Percentiles rank a stretch among this genome's conserved stretches.
Evolutionary conservation across 2,113 vertebrate genomes (phyloP).

Genomic region (Cyanoramphus novaezelandiae): DNA sequence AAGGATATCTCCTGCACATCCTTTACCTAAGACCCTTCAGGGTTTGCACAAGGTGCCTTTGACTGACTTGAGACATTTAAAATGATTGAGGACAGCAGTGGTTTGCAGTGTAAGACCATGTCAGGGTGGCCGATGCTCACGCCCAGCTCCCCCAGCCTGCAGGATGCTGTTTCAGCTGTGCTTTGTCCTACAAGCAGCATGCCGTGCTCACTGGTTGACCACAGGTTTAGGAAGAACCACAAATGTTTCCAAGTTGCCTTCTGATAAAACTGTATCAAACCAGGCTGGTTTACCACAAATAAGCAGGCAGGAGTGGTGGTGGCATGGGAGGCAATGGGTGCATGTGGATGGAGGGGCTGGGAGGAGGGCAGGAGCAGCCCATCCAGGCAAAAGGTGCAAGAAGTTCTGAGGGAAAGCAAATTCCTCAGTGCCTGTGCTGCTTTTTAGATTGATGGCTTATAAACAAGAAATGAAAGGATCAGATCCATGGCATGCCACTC

Average conservation of each 20-base stretch:
- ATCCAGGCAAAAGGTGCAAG: not conserved
- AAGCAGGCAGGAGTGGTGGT: accelerated
- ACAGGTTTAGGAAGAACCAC: not conserved
- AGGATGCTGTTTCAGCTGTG: not conserved
- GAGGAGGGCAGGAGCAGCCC: not conserved
- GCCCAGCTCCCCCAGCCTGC: not conserved
- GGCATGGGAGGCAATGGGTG: accelerated
- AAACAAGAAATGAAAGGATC: not conserved
- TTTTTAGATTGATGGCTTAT: not conserved
- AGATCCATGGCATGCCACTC: accelerated
- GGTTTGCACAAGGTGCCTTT: not conserved
- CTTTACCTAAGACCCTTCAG: not conserved
- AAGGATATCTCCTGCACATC: not conserved
- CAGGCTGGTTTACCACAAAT: not conserved
- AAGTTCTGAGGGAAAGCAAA: not conserved
- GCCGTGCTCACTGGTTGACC: not conserved
- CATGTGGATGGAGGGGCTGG: accelerated
- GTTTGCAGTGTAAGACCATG: not conserved
- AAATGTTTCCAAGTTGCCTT: not conserved
- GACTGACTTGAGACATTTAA: accelerated
- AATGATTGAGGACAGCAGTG: not conserved
- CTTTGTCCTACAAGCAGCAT: not conserved
- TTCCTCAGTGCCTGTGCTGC: not conserved
- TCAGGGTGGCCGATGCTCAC: not conserved
- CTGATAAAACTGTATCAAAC: not conserved